These are phyloP conservation scores for Falco novaeseelandiae DNA, from an alignment of 2,797 vertebrate genomes.

Conservation along the genomic window DNA sequence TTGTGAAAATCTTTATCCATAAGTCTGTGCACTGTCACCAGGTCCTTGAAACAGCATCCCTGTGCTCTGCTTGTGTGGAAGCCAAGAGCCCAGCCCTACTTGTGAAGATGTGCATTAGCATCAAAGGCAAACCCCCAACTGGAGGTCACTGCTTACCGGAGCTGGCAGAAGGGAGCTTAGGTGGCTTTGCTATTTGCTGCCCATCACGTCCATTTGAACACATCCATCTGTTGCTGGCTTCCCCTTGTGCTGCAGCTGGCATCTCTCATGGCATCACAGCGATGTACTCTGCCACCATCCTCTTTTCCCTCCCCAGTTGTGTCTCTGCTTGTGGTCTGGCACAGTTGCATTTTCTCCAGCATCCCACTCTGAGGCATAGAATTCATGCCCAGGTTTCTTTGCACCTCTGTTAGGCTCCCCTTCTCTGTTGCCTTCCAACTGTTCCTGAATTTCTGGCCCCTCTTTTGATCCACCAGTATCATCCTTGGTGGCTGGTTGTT, in stretches of 20 bases:
- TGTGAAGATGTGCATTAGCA: background rate
- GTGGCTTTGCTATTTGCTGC: constrained; percentile 29
- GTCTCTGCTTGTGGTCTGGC: constrained; percentile 33
- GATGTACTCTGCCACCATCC: background rate
- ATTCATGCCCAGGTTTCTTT: constrained; percentile 4
- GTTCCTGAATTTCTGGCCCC: background rate
- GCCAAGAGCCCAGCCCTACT: background rate
- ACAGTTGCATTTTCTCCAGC: background rate
- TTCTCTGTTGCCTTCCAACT: background rate
- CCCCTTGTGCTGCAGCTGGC: constrained; percentile 43
- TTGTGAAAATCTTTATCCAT: background rate
- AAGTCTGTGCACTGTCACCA: background rate
- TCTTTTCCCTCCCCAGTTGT: background rate
- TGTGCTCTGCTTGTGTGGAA: background rate
- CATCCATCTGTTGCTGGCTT: constrained; percentile 44
- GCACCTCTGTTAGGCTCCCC: background rate
- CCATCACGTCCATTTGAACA: background rate
- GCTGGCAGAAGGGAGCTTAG: background rate
- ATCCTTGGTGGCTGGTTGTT: background rate
- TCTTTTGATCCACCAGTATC: background rate
- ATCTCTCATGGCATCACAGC: background rate
- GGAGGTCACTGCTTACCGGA: background rate
- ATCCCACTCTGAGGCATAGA: background rate
- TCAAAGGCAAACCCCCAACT: background rate
- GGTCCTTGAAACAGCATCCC: background rate